Conservation (phyloP, 2,113 vertebrate genomes). For the Bungarus multicinctus region DNA sequence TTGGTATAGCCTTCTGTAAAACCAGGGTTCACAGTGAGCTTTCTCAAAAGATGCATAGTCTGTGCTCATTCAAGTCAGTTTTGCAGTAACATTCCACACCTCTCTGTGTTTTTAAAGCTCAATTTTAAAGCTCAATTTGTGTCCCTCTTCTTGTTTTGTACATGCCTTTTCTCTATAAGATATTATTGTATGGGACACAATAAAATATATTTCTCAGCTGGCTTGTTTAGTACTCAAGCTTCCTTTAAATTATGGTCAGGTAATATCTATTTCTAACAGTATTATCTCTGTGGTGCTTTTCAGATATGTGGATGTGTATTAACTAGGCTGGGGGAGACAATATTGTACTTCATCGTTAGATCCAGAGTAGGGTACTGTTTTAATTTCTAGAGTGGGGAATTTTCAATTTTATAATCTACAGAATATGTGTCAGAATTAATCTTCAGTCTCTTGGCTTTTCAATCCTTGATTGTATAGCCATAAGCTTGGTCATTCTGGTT, state of each 20-base stretch:
- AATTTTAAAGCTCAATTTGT: background rate
- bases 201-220: background rate
- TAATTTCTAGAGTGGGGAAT: background rate
- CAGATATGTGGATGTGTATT: background rate
- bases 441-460: background rate
- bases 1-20: fast-evolving
- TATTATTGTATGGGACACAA: background rate
- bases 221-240: background rate
- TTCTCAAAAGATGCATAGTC: fast-evolving
- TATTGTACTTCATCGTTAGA: background rate
- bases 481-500: background rate
- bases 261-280: background rate
- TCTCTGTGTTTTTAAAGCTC: background rate
- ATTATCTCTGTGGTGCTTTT: background rate
- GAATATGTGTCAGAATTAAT: background rate
- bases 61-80: background rate
- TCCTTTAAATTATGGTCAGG: background rate
- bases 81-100: background rate
- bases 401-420: background rate
- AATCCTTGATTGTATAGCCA: background rate
- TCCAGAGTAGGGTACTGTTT: background rate
- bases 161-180: background rate
- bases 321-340: background rate
- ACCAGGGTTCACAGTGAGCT: fast-evolving
- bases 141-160: background rate